Conservation (phyloP, 2,888 invertebrate genomes). For the Synanthedon formicaeformis region DNA sequence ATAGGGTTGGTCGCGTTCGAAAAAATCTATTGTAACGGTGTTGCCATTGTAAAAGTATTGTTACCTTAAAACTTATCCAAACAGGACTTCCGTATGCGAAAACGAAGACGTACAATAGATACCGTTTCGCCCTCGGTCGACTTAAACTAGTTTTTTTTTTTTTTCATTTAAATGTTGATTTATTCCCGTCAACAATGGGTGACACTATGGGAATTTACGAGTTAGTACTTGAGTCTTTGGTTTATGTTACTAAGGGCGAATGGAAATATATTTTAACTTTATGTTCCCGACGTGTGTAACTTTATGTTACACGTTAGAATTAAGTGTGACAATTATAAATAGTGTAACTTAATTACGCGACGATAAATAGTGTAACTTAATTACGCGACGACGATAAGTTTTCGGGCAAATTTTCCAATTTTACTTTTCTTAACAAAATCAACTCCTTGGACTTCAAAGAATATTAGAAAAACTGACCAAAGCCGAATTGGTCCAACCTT, state of each 20-base stretch:
- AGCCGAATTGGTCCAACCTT: no score
- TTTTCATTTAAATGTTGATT: slow-evolving; percentile 63
- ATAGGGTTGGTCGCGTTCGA: slow-evolving; percentile 45
- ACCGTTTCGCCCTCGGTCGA: slow-evolving; percentile 35
- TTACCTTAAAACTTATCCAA: slow-evolving; percentile 41
- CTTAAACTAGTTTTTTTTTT: slow-evolving; percentile 53
- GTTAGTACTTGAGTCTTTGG: slow-evolving; percentile 22
- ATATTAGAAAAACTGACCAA: no score
- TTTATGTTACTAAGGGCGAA: slow-evolving; percentile 31
- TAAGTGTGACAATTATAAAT: neutral
- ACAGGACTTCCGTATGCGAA: slow-evolving; percentile 65
- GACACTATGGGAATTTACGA: slow-evolving; percentile 55
- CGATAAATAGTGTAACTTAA: no score
- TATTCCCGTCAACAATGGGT: slow-evolving; percentile 63
- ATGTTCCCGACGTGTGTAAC: neutral
- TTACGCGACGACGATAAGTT: no score
- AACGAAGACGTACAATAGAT: slow-evolving; percentile 35
- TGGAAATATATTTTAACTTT: slow-evolving; percentile 3
- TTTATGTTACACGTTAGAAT: neutral
- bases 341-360: neutral
- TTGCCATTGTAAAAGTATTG: slow-evolving; percentile 41
- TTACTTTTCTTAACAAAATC: no score
- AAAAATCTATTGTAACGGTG: slow-evolving; percentile 40
- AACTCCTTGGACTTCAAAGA: no score
- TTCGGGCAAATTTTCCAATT: no score